A percentile compares a stretch with the other conserved stretches of the same genome.
Evolutionary conservation across 1,140 invertebrate species (phyloP).

Genomic region (Pachypeltis micranthus): DNA sequence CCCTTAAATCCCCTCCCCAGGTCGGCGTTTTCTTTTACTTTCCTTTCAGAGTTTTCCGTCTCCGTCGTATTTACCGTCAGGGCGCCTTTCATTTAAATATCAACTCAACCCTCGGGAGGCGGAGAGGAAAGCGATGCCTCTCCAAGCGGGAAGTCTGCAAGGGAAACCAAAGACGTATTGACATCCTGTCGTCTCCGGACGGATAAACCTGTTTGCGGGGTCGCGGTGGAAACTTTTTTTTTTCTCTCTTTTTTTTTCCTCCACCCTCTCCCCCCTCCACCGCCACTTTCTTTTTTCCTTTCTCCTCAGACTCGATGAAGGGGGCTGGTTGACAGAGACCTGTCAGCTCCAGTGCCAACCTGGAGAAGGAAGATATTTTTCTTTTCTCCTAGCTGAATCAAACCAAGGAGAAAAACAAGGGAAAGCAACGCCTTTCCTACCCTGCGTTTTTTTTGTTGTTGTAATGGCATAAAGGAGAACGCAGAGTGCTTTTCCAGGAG

Average conservation of each 20-base stretch:
- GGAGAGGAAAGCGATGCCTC: background rate
- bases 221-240: background rate
- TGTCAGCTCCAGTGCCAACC: background rate
- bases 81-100: constrained; percentile 10
- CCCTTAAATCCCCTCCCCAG: too few relatives aligned
- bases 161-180: background rate
- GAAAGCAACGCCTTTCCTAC: too few relatives aligned
- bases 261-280: background rate
- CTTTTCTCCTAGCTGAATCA: too few relatives aligned
- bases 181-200: constrained; percentile 6
- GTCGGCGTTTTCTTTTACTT: too few relatives aligned
- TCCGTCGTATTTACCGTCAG: too few relatives aligned
- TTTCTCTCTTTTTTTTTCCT: background rate
- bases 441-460: too few relatives aligned
- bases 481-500: too few relatives aligned
- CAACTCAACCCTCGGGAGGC: background rate
- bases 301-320: background rate
- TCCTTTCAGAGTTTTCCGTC: too few relatives aligned
- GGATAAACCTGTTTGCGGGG: constrained; percentile 5
- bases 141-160: background rate
- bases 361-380: background rate
- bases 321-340: background rate
- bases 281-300: too few relatives aligned
- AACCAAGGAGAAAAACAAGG: too few relatives aligned
- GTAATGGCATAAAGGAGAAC: too few relatives aligned